Base-by-base conservation (phyloP, 2,797 vertebrate genomes). In the Falco concolor region DNA sequence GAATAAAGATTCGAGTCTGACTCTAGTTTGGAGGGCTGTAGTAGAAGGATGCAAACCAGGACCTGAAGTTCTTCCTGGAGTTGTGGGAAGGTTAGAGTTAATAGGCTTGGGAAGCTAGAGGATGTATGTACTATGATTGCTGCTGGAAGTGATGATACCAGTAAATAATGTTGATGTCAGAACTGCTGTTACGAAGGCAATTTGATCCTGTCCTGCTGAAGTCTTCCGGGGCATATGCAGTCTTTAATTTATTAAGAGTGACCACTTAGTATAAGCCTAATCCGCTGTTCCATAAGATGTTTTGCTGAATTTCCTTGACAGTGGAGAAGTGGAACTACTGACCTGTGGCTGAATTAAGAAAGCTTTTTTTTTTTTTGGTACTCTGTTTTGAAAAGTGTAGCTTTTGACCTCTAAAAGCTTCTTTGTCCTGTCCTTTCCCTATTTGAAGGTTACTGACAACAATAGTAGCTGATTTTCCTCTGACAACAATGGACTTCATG, bases 401-500 rank as follows among this genome's bases (percentile, higher is more conserved):
- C 42, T 59, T 53, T 4, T 40, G 57, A 85, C 61, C 47, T 92
- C 73, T 88, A 34, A 70, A 78, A 89, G 32, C 32, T 74, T 78
- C 23, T 93, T 82, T 59, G 17, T 87, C 13, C 16, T 84, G 30
- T 84, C 67, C 50, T 94, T 70, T 90, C 63, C 4, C 14, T 86
- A 45, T 88, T 83, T 93, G 34, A 97, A 99, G 99, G 56, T 63
- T 99, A 50, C 97, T 99, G 91, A 98, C 98, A 87, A 98, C 98
- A 13, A 98, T 99, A 95, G 98, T 98, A 56, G 98, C 98, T 17
- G 99, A 99, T 44, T 97, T 98, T 76, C 99, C 99, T 16, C 98
- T 99, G 60, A 99, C 99, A 12, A 98, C 99, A 6, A 98, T 99
- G 34, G 99, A 99, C 97, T 99, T 99, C 96, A 99, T 98, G 95